Conservation (phyloP, 2,797 vertebrate genomes). For the Semaprochilodus insignis region DNA sequence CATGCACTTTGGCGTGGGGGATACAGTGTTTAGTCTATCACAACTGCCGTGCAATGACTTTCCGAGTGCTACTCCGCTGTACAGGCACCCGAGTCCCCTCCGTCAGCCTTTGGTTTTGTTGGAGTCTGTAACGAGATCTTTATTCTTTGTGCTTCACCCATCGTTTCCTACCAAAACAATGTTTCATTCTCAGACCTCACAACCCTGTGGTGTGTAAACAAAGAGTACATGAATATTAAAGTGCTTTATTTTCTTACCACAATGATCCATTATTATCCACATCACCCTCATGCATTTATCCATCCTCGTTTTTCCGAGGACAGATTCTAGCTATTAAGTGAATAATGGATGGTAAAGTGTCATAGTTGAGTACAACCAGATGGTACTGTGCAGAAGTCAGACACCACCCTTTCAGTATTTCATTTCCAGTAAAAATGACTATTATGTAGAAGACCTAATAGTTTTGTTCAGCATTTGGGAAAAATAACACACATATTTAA, state of each 20-base stretch:
- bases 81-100: neutral
- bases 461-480: too few species aligned
- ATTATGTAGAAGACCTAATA: too few species aligned
- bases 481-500: too few species aligned
- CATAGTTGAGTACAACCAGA: too few species aligned
- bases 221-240: conserved; percentile 77
- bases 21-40: conserved; percentile 21
- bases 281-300: neutral
- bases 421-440: too few species aligned
- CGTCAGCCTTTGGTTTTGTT: neutral
- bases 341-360: too few species aligned
- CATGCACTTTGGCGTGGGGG: conserved; percentile 29
- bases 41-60: conserved; percentile 27
- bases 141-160: conserved; percentile 14
- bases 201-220: conserved; percentile 72
- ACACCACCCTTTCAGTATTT: too few species aligned
- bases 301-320: too few species aligned
- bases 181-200: conserved; percentile 61
- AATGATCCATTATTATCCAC: conserved; percentile 8
- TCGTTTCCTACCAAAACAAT: conserved; percentile 27
- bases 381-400: too few species aligned
- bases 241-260: conserved; percentile 78
- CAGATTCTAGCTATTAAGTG: too few species aligned
- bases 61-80: conserved; percentile 3
- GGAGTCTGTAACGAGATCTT: conserved; percentile 23